Evolutionary conservation across 2,113 vertebrate genomes (phyloP), one percentile per base, ranked within the genome.

Genomic region (Anguilla japonica): DNA sequence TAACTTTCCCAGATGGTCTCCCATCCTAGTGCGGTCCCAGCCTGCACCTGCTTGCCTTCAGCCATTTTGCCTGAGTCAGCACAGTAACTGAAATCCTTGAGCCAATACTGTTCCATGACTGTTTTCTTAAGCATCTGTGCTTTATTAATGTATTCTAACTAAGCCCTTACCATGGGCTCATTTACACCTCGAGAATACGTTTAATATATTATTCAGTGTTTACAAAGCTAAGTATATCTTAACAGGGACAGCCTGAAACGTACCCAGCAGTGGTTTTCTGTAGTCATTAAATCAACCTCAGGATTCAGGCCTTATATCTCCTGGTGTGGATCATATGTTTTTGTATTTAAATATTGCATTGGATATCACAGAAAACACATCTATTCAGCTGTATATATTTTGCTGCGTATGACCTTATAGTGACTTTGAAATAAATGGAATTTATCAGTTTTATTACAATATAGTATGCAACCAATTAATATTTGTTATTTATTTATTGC

Each of bases 151-250:
- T 2, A 11, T 1, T 83, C 18, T 50, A 15, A 67, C 14, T 40
- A 43, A 79, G 71, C 29, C 29, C 41, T 39, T 86, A 22, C 11
- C 67, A 50, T 83, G 26, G 26, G 34, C 6, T 63, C 87, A 40
- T 79, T 87, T 60, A 60, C 56, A 57, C 43, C 53, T 79, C 11
- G 14, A 41, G 87, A 80, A 82, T 86, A 83, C 22, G 39, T n/a
- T 53, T 79, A 13, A 86, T 83, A 53, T 87, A 86, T 87, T 84
- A 87, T 89, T 88, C 82, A 88, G 43, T 84, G 20, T 84, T 85
- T 87, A 22, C 63, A 40, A 80, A 88, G 78, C 82, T 81, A 87
- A 87, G 67, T 15, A 29, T 67, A 43, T 83, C 50, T 18, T 39
- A 84, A 40, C 63, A 40, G 20, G 53, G 75, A 81, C 8, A 41